Conservation (phyloP, 2,888 invertebrate genomes). For the Drosophila algonquin region DNA sequence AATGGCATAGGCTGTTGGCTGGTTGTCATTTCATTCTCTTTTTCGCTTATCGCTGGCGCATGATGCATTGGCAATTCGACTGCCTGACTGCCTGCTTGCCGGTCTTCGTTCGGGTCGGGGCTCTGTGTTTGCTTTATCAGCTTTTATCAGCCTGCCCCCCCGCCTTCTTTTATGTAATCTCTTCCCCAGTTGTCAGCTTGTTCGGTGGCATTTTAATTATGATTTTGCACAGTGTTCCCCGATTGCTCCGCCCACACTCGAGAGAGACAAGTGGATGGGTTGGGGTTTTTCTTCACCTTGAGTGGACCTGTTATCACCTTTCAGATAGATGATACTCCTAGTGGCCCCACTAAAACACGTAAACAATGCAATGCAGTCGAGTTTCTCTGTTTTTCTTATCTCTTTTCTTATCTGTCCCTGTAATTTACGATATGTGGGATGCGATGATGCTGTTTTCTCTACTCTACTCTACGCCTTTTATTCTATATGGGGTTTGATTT, state of each 20-base stretch:
- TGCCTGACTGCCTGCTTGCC: not conserved
- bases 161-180: slow-evolving; percentile 15
- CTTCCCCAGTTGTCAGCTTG: not conserved
- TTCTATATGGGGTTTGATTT: slow-evolving; percentile 6
- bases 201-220: slow-evolving; percentile 36
- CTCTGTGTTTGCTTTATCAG: too few relatives aligned
- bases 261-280: not conserved
- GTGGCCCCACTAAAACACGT: not conserved
- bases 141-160: not conserved
- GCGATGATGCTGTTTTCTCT: slow-evolving; percentile 28
- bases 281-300: slow-evolving; percentile 32
- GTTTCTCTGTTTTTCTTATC: slow-evolving; percentile 11
- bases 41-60: slow-evolving; percentile 31
- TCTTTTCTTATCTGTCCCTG: slow-evolving; percentile 38
- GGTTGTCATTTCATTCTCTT: not conserved
- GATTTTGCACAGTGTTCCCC: slow-evolving; percentile 3
- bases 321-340: not conserved
- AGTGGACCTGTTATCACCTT: slow-evolving; percentile 16
- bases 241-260: slow-evolving; percentile 8
- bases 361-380: slow-evolving; percentile 9
- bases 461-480: slow-evolving; percentile 18
- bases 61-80: not conserved
- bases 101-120: not conserved
- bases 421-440: slow-evolving; percentile 33
- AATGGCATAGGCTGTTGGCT: not conserved